phyloP scores from a whole-genome alignment of 1,140 invertebrate species.

The Lepeophtheirus salmonis region DNA sequence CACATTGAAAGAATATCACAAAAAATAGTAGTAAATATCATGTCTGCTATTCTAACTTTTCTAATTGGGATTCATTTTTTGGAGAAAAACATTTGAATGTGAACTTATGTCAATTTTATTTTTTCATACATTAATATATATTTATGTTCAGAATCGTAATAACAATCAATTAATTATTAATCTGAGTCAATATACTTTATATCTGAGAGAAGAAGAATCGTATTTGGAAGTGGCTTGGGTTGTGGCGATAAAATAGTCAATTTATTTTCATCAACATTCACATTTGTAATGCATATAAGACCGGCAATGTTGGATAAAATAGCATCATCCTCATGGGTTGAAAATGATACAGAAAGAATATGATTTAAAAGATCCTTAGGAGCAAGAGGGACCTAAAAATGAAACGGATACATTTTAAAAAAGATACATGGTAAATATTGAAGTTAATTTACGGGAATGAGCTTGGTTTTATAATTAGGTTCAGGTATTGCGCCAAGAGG shows the following conservation, averaged over 20 bases:
- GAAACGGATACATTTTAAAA: not conserved
- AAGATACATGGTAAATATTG: not conserved
- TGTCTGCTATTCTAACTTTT: no score
- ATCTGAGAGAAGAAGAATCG: slow-evolving; percentile 54
- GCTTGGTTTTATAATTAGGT: slow-evolving; percentile 72
- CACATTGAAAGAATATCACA: no score
- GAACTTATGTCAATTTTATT: no score
- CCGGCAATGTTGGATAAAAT: slow-evolving; percentile 61
- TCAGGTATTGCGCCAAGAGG: slow-evolving; percentile 83
- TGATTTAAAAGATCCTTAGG: slow-evolving; percentile 50
- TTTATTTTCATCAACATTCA: slow-evolving; percentile 64
- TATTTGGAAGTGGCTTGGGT: slow-evolving; percentile 71
- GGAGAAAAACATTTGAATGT: no score
- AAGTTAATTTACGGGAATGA: slow-evolving; percentile 49
- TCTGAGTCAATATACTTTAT: slow-evolving; percentile 65
- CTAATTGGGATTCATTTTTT: no score
- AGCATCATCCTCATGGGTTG: slow-evolving; percentile 49
- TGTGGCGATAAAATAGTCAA: slow-evolving; percentile 79
- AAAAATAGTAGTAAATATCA: no score
- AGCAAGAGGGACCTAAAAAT: slow-evolving; percentile 31
- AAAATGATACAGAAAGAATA: slow-evolving; percentile 65
- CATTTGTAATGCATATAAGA: slow-evolving; percentile 50
- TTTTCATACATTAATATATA: no score
- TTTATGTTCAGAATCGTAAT: no score
- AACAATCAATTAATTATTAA: no score